A percentile compares a stretch with the other conserved stretches of the same genome.
Evolutionary conservation across 2,797 vertebrate species (phyloP).

Genomic region (Danio aesculapii): DNA sequence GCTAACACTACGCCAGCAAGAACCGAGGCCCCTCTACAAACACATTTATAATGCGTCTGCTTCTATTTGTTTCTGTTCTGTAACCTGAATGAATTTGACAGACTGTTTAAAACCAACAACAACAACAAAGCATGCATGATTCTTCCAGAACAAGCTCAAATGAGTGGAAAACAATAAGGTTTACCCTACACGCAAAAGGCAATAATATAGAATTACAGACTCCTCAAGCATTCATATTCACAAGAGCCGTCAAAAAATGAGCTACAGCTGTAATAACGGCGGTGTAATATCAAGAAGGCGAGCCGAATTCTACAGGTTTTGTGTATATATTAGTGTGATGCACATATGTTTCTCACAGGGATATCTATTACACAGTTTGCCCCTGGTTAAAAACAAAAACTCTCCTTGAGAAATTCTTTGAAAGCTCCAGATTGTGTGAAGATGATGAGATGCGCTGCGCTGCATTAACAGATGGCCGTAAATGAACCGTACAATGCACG

Average conservation of each 20-base stretch:
- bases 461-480: constrained; percentile 79
- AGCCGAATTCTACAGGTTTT: constrained; percentile 14
- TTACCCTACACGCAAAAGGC: constrained; percentile 31
- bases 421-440: constrained; percentile 73
- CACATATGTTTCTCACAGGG: constrained; percentile 54
- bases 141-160: not conserved
- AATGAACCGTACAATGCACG: not conserved
- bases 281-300: constrained; percentile 28
- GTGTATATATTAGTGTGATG: constrained; percentile 34
- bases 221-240: constrained; percentile 17
- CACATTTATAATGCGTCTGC: constrained; percentile 42
- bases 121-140: constrained; percentile 12
- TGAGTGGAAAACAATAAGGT: not conserved
- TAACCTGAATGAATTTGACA: constrained; percentile 21
- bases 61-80: constrained; percentile 34
- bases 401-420: constrained; percentile 64
- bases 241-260: constrained; percentile 28
- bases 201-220: constrained; percentile 31
- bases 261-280: constrained; percentile 38
- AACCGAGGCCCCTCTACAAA: not conserved
- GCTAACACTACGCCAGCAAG: no score
- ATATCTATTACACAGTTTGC: constrained; percentile 67
- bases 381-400: constrained; percentile 63
- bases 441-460: constrained; percentile 70
- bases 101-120: constrained; percentile 40